Percentiles rank a stretch among this genome's conserved stretches.
Evolutionary conservation across 2,888 invertebrate genomes (phyloP).

Genomic region (Lochmaea capreae): DNA sequence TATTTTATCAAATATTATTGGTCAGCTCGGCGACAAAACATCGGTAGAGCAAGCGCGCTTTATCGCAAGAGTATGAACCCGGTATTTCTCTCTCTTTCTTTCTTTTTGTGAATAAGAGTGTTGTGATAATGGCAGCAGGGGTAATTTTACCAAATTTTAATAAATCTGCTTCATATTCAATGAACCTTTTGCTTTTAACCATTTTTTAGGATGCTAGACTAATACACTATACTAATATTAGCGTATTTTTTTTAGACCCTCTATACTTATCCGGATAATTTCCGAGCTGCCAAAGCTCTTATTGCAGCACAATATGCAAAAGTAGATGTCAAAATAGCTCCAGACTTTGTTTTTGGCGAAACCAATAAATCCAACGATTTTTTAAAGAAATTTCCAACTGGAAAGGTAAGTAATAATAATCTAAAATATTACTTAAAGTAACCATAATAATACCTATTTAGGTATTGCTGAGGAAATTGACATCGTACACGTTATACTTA

Average conservation of each 20-base stretch:
- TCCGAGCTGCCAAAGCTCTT: constrained; percentile 97
- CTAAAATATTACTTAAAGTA: not conserved
- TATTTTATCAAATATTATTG: not conserved
- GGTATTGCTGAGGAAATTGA: not conserved
- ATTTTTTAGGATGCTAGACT: constrained; percentile 9
- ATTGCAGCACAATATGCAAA: constrained; percentile 98
- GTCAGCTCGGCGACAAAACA: not conserved
- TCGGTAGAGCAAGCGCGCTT: not conserved
- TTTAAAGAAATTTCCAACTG: constrained; percentile 94
- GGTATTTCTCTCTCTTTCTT: constrained; percentile 18
- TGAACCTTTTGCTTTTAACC: constrained; percentile 44
- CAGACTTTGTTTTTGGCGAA: constrained; percentile 92
- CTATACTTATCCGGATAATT: constrained; percentile 98
- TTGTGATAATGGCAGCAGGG: constrained; percentile 77
- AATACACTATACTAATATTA: constrained; percentile 24
- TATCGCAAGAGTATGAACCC: not conserved
- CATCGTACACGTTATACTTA: not conserved
- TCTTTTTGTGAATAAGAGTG: constrained; percentile 30
- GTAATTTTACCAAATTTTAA: constrained; percentile 68
- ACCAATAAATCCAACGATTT: constrained; percentile 90
- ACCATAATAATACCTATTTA: not conserved
- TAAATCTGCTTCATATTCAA: constrained; percentile 39
- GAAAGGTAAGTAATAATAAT: constrained; percentile 80
- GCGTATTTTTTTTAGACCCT: constrained; percentile 80
- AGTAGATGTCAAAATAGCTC: constrained; percentile 83